Percentiles rank a stretch among this genome's conserved stretches.
These are phyloP conservation scores for Cotesia glomerata DNA, from an alignment of 1,140 invertebrate species.

Conservation along the genomic window DNA sequence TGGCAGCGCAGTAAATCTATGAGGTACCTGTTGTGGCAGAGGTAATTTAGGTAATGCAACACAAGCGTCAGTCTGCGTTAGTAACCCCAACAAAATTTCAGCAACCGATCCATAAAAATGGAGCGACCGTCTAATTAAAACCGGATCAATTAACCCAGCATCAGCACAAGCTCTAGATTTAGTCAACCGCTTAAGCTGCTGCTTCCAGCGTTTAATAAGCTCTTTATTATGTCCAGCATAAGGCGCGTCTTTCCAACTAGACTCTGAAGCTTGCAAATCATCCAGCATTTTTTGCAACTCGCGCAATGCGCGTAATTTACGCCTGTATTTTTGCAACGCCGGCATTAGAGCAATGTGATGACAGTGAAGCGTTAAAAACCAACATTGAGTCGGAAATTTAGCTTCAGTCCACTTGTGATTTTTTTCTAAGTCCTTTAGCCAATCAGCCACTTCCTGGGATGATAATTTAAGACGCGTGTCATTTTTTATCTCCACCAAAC, in stretches of 20 bases:
- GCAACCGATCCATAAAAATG: conserved; percentile 87
- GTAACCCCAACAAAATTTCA: conserved; percentile 74
- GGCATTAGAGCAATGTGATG: conserved; percentile 92
- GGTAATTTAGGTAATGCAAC: conserved; percentile 63
- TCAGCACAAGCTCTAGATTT: conserved; percentile 88
- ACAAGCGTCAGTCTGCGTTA: conserved; percentile 63
- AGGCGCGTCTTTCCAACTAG: conserved; percentile 82
- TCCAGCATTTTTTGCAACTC: conserved; percentile 92
- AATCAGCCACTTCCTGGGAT: conserved; percentile 79
- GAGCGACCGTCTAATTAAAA: conserved; percentile 78
- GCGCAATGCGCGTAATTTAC: conserved; percentile 79
- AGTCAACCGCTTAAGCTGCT: conserved; percentile 76
- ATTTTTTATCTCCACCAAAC: conserved; percentile 78
- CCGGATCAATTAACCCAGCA: conserved; percentile 83
- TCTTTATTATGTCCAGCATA: conserved; percentile 82
- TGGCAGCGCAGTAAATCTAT: conserved; percentile 85
- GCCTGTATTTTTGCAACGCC: conserved; percentile 85
- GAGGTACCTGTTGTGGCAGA: conserved; percentile 68
- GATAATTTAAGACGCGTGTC: conserved; percentile 86
- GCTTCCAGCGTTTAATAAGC: conserved; percentile 84
- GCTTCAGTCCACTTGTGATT: conserved; percentile 73
- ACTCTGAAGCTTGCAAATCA: conserved; percentile 81
- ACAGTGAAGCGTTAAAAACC: conserved; percentile 93
- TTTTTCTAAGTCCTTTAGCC: conserved; percentile 70
- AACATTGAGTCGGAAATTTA: conserved; percentile 95